Evolutionary conservation across 2,113 vertebrate genomes (phyloP).

Genomic region (Labeo catla): DNA sequence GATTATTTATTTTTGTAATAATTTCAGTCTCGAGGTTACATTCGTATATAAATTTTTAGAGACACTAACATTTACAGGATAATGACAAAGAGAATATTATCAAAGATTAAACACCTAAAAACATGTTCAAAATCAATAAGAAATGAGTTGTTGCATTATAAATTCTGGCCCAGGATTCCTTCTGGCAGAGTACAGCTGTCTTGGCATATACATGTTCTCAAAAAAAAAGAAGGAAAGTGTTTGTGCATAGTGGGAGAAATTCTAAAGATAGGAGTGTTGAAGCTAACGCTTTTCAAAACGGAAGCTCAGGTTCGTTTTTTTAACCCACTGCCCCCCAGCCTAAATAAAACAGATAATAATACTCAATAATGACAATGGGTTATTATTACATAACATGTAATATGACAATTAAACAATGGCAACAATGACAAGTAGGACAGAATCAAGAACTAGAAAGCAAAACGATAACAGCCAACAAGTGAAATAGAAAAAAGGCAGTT

Average conservation of each 20-base stretch:
- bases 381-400: slow-evolving; percentile 55
- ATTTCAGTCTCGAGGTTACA: slow-evolving; percentile 71
- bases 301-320: slow-evolving; percentile 33
- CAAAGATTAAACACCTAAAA: slow-evolving; percentile 70
- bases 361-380: slow-evolving; percentile 41
- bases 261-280: not conserved
- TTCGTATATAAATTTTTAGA: slow-evolving; percentile 73
- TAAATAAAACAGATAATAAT: slow-evolving; percentile 37
- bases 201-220: slow-evolving; percentile 47
- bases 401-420: slow-evolving; percentile 48
- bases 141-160: slow-evolving; percentile 55
- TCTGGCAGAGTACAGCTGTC: slow-evolving; percentile 47
- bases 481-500: slow-evolving; percentile 55
- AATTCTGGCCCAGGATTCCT: slow-evolving; percentile 44
- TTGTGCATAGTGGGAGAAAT: slow-evolving; percentile 46
- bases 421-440: slow-evolving; percentile 44
- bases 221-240: not conserved
- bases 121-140: slow-evolving; percentile 64
- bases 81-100: slow-evolving; percentile 62
- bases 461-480: slow-evolving; percentile 45
- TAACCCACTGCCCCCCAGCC: slow-evolving; percentile 6
- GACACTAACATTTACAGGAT: slow-evolving; percentile 69
- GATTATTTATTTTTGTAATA: slow-evolving; percentile 77
- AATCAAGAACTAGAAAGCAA: slow-evolving; percentile 47
- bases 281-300: slow-evolving; percentile 30